Conservation (phyloP, 2,113 vertebrate species). For the Butorides virescens region DNA sequence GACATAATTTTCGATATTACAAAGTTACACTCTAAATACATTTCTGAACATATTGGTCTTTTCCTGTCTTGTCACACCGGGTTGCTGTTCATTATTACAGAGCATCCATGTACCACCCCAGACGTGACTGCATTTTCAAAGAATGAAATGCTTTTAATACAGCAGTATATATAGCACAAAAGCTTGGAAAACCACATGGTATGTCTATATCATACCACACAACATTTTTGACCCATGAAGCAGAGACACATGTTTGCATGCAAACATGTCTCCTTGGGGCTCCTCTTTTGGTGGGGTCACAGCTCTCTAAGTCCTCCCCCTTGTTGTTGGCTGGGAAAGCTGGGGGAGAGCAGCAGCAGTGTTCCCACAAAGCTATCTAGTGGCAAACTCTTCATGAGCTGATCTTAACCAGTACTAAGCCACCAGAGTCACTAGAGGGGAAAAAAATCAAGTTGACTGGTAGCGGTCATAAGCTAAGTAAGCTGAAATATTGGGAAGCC, state of each 20-base stretch:
- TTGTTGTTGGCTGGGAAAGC: neutral
- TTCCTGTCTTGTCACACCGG: neutral
- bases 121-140: constrained; percentile 35
- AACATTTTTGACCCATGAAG: neutral
- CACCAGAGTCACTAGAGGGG: neutral
- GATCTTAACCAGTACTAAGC: neutral
- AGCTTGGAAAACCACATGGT: neutral
- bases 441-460: neutral
- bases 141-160: constrained; percentile 35
- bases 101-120: neutral
- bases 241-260: neutral
- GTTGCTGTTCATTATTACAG: neutral
- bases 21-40: neutral
- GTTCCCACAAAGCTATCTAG: neutral
- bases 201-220: neutral
- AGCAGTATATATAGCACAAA: constrained; percentile 13
- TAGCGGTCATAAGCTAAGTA: neutral
- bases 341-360: neutral
- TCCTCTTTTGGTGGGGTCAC: neutral
- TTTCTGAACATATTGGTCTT: neutral
- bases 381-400: neutral
- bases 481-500: neutral
- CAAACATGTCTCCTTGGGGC: neutral
- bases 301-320: neutral
- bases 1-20: neutral